phyloP scores from a whole-genome alignment of 2,888 invertebrate species.

The Acanthosoma haemorrhoidale region DNA sequence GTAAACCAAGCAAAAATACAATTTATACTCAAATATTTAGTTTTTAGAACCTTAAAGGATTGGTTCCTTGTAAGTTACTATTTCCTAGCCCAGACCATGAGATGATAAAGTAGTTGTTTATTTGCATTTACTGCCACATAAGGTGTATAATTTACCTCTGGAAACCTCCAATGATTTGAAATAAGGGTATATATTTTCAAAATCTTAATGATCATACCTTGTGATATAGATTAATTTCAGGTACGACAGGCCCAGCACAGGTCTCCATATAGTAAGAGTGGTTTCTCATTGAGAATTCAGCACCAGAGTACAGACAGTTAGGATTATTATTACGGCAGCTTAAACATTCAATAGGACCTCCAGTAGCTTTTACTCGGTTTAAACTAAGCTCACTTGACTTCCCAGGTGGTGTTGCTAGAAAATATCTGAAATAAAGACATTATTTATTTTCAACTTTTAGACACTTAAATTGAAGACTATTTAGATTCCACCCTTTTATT shows the following conservation, averaged over 20 bases:
- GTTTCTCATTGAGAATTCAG: conserved; percentile 61
- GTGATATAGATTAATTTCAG: conserved; percentile 61
- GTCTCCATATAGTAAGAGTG: conserved; percentile 62
- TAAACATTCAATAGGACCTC: conserved; percentile 45
- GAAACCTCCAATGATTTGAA: no score
- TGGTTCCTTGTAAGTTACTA: no score
- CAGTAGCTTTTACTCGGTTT: conserved; percentile 61
- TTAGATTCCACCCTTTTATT: no score
- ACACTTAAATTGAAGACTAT: background rate
- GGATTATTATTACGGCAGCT: conserved; percentile 31
- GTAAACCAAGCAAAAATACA: no score
- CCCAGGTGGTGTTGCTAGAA: conserved; percentile 68
- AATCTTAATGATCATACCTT: conserved; percentile 46
- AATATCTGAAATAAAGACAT: conserved; percentile 60
- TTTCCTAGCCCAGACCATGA: no score
- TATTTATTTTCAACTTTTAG: background rate
- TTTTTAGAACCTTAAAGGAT: no score
- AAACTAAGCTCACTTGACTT: conserved; percentile 77
- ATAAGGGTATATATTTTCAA: background rate
- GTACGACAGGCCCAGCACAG: conserved; percentile 80
- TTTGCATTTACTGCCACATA: no score
- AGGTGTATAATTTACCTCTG: no score
- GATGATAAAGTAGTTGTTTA: no score
- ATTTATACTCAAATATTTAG: no score
- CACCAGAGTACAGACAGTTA: conserved; percentile 61